These are phyloP conservation scores for Cephus pygmeus DNA, from an alignment of 2,888 invertebrate species.

Conservation along the genomic window DNA sequence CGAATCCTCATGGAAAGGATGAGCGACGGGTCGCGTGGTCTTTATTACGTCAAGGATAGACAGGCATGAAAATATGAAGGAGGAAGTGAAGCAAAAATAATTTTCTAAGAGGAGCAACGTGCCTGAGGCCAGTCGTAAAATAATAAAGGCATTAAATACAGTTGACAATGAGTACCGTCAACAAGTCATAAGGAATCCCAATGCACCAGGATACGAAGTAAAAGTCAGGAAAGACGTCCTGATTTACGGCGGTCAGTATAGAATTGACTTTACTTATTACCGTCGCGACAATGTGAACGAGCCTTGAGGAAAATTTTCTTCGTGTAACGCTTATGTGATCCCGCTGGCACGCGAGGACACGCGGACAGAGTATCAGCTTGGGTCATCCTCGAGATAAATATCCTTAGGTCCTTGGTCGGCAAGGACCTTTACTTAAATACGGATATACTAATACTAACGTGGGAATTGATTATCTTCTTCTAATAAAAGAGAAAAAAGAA, in stretches of 20 bases:
- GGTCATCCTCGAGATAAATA: too few species aligned
- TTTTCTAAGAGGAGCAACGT: constrained; percentile 5
- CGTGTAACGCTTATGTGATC: constrained; percentile 12
- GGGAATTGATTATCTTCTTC: too few species aligned
- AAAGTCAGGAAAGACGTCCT: neutral
- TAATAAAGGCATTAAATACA: constrained; percentile 58
- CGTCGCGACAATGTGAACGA: neutral
- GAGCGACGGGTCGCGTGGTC: constrained; percentile 6
- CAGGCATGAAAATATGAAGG: too few species aligned
- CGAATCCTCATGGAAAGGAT: neutral
- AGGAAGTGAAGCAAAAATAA: too few species aligned
- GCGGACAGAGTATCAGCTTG: neutral
- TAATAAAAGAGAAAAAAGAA: too few species aligned
- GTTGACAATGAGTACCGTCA: constrained; percentile 47
- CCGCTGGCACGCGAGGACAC: constrained; percentile 55
- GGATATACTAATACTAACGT: too few species aligned
- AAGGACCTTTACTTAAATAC: too few species aligned
- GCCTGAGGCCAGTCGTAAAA: constrained; percentile 42
- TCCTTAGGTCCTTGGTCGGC: too few species aligned
- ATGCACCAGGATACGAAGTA: constrained; percentile 25
- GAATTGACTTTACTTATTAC: constrained; percentile 1
- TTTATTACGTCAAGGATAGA: neutral
- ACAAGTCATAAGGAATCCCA: constrained; percentile 56
- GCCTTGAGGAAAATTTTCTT: neutral
- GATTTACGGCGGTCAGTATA: constrained; percentile 1